Conservation (phyloP, 1,140 invertebrate genomes). For the Helicoverpa armigera region DNA sequence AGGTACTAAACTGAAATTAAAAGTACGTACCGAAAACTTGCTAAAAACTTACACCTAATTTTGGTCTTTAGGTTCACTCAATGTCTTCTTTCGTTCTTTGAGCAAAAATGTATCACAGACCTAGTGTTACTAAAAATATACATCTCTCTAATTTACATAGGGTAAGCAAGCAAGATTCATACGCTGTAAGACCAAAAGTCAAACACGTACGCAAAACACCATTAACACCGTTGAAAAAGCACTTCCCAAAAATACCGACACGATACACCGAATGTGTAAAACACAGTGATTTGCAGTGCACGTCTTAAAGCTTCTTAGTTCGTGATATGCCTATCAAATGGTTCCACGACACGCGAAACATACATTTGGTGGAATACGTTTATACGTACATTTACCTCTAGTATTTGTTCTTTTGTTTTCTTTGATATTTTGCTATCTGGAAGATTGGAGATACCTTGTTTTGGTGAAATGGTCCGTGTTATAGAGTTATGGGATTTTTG, state of each 20-base stretch:
- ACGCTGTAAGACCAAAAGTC: not conserved
- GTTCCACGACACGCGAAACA: conserved; percentile 24
- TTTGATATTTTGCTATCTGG: conserved; percentile 22
- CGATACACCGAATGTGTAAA: conserved; percentile 38
- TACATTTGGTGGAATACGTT: conserved; percentile 45
- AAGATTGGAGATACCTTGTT: conserved; percentile 14
- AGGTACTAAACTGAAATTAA: no score
- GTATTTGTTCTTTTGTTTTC: conserved; percentile 47
- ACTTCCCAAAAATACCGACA: conserved; percentile 37
- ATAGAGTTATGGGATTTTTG: not conserved
- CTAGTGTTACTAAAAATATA: no score
- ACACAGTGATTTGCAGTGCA: conserved; percentile 48
- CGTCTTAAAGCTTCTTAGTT: conserved; percentile 37
- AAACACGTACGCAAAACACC: conserved; percentile 17
- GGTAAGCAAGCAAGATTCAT: no score
- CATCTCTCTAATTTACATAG: no score
- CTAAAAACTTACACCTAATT: no score
- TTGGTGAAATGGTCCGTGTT: conserved; percentile 9
- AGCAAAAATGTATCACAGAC: no score
- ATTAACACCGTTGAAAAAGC: conserved; percentile 5
- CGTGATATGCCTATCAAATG: conserved; percentile 47
- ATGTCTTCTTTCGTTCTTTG: no score
- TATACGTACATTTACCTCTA: conserved; percentile 13
- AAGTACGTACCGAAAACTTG: no score
- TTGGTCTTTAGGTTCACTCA: no score